Percentiles rank a stretch among this genome's conserved stretches.
Evolutionary conservation across 1,140 invertebrate genomes (phyloP).

Genomic region (Drosophila sp.): DNA sequence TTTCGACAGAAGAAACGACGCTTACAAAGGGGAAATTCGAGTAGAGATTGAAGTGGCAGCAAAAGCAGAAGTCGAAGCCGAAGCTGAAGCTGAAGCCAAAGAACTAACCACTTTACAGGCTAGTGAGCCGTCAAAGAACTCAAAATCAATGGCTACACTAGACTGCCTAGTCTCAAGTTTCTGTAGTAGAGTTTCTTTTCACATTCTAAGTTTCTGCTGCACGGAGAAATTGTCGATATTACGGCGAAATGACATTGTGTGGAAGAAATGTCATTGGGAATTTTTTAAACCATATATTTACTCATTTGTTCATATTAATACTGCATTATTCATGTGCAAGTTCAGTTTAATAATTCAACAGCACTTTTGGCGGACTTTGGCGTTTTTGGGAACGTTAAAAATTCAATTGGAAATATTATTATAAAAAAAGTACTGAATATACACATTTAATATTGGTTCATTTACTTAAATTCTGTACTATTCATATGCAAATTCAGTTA

Average conservation of each 20-base stretch:
- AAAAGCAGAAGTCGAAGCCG: too few relatives aligned
- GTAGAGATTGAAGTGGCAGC: neutral
- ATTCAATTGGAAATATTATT: too few relatives aligned
- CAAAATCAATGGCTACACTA: constrained; percentile 29
- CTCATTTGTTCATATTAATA: neutral
- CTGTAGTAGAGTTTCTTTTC: neutral
- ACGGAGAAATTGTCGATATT: constrained; percentile 1
- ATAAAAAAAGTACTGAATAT: too few relatives aligned
- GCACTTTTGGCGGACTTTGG: too few relatives aligned
- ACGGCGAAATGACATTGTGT: neutral
- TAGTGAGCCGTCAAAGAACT: constrained; percentile 30
- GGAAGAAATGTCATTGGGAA: too few relatives aligned
- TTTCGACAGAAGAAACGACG: constrained; percentile 58
- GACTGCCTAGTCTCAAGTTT: constrained; percentile 20
- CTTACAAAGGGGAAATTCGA: constrained; percentile 57
- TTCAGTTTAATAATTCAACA: too few relatives aligned
- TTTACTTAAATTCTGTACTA: too few relatives aligned
- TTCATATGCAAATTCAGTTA: constrained; percentile 15
- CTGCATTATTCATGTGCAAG: too few relatives aligned
- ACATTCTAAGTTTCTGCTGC: neutral
- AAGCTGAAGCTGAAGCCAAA: too few relatives aligned
- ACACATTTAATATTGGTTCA: too few relatives aligned
- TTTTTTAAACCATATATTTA: neutral
- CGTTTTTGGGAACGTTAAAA: too few relatives aligned
- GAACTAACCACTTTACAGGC: constrained; percentile 11